Evolutionary conservation across 1,140 invertebrate species (phyloP), one percentile per base, ranked within the genome.

Genomic region (Nixonia krombeini): DNA sequence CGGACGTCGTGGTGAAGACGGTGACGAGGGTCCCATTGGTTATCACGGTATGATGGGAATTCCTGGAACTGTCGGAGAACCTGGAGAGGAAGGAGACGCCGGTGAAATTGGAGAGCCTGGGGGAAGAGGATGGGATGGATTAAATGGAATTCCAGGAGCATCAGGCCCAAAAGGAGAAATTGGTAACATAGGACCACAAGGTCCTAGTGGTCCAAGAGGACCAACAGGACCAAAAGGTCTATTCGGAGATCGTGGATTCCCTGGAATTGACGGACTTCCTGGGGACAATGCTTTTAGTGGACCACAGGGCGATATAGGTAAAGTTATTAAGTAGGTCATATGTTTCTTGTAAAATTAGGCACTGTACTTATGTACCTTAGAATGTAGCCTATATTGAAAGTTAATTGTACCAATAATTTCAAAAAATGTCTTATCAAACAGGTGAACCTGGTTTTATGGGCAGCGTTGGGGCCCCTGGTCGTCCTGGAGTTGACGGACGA

Each of bases 261-360:
- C 73, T 7, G 88, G 87, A 0, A 16, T 74, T 0, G 45, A 73
- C 29, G 86, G 87, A 28, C 29, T 65, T 18, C 83, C 65, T 33
- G 88, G 88, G 16, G 83, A 86, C 9, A 84, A 85, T 31, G 79
- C 89, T 1, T 88, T 87, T 47, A 88, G 87, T 58, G 92, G 92
- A 42, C 82, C 86, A 9, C 90, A 92, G 80, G 92, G 92, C 56
- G 86, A 88, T 9, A 15, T 41, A 10, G 49, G 16, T 41, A 41
- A 38, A 3, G 12, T 8, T 35, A n/a, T 31, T 31, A 37, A 4
- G 35, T n/a, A n/a, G n/a, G n/a, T n/a, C n/a, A n/a, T n/a, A n/a
- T n/a, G n/a, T n/a, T n/a, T n/a, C n/a, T n/a, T n/a, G n/a, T n/a
- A n/a, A n/a, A 37, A 37, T 37, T 13, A 6, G 25, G 9, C 9